Evolutionary conservation across 2,113 vertebrate genomes (phyloP), one percentile per base, ranked within the genome.

Genomic region (Actenoides lindsayi): DNA sequence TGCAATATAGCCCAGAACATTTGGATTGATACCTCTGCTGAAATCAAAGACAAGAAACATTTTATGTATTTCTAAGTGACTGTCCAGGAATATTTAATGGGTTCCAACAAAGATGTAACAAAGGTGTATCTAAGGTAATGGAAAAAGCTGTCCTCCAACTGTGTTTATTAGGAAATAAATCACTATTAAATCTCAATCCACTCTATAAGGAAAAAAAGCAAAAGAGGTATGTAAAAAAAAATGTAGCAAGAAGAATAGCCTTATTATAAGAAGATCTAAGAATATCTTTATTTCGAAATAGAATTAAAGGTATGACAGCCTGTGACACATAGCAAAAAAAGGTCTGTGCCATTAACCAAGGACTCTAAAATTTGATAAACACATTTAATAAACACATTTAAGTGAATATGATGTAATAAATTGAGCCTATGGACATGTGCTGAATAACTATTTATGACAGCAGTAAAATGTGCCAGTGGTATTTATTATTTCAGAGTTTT

Each of bases 401-500:
- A 97, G 87, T 93, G 84, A 94, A 94, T 75, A 90, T 92, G 94
- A 97, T 96, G 81, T 73, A 92, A 96, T 93, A 97, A 96, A 97
- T 82, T 83, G 77, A 96, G 79, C 87, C 74, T 83, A 86, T 89
- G 80, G 96, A 95, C 95, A 96, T 60, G 68, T 50, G 54, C 63
- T 93, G 69, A 95, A 97, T 91, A 96, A 96, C 93, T 94, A 90
- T 92, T 95, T 90, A 94, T 93, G 77, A 89, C 16, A 91, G 69
- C 69, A 94, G 74, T 92, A 96, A 96, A 92, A 94, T 35, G 59
- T 80, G 68, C 54, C 63, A 70, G 48, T 71, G 57, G 27, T 94
- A 96, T 94, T 96, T 96, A 94, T 94, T 96, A 97, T 80, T 96
- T 74, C 63, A 83, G 64, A 37, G 54, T 68, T 95, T 87, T 80